Evolutionary conservation across 2,888 invertebrate genomes (phyloP).

Genomic region (Stegophylla sp.): DNA sequence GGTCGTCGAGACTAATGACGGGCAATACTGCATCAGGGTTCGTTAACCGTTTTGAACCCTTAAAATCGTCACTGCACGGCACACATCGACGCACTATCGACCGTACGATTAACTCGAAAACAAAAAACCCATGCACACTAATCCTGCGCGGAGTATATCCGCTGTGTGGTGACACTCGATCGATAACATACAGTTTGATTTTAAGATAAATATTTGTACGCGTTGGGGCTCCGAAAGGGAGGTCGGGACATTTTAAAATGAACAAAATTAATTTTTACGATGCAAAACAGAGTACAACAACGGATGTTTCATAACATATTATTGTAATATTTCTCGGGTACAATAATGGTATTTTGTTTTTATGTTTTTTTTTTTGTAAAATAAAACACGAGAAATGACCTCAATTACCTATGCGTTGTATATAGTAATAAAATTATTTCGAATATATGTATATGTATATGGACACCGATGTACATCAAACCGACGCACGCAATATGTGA

Average conservation of each 20-base stretch:
- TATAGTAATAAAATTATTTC: slow-evolving; percentile 42
- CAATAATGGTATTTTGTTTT: background rate
- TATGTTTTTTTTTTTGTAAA: slow-evolving; percentile 1
- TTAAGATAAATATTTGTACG: no score
- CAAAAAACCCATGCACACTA: no score
- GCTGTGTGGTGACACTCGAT: no score
- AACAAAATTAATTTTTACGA: no score
- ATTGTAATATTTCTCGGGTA: no score
- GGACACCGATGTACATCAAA: background rate
- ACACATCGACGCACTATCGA: background rate
- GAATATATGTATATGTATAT: background rate
- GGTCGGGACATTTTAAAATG: no score
- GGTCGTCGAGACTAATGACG: background rate
- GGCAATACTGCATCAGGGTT: background rate
- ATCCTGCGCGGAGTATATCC: no score
- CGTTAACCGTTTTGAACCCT: slow-evolving; percentile 2
- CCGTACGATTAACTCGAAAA: no score
- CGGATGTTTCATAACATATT: no score
- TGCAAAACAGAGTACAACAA: no score
- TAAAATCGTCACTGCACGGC: background rate
- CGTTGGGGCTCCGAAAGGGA: no score
- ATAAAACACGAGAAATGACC: background rate
- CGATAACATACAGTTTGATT: no score
- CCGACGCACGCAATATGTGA: slow-evolving; percentile 43
- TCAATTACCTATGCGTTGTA: background rate